phyloP scores from a whole-genome alignment of 2,113 vertebrate genomes.

The Amphiprion ocellaris region DNA sequence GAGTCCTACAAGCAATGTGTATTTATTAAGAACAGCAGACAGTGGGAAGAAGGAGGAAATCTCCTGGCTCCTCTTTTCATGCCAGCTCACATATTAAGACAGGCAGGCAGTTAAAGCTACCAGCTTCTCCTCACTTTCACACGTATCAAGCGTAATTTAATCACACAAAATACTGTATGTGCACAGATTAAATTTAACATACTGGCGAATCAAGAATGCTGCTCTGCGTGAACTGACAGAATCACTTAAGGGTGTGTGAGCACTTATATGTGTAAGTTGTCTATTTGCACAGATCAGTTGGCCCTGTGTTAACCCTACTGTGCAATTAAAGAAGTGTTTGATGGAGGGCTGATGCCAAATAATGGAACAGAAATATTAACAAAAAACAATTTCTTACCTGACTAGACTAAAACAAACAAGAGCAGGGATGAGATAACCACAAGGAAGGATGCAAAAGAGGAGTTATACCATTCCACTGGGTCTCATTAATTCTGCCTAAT shows the following conservation, averaged over 20 bases:
- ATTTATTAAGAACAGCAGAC: slow-evolving; percentile 59
- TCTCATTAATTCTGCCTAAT: slow-evolving; percentile 76
- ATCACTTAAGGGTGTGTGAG: slow-evolving; percentile 5
- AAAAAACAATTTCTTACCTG: not conserved
- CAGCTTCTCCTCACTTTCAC: slow-evolving; percentile 41
- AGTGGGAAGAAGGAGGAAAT: slow-evolving; percentile 51
- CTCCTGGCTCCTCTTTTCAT: slow-evolving; percentile 45
- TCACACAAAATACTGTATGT: slow-evolving; percentile 39
- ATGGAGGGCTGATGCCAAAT: not conserved
- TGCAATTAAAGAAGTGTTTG: not conserved
- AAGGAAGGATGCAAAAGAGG: slow-evolving; percentile 66
- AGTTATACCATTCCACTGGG: slow-evolving; percentile 63
- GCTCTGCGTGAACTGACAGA: slow-evolving; percentile 14
- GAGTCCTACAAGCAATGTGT: slow-evolving; percentile 26
- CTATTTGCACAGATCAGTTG: not conserved
- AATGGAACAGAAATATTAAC: not conserved
- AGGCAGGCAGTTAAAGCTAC: slow-evolving; percentile 54
- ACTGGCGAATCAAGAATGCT: slow-evolving; percentile 31
- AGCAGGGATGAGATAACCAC: slow-evolving; percentile 33
- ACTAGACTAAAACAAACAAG: not conserved
- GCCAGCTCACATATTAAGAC: slow-evolving; percentile 42
- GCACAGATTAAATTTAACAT: slow-evolving; percentile 43
- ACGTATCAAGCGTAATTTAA: slow-evolving; percentile 48
- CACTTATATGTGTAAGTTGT: not conserved
- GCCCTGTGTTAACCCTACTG: not conserved